phyloP scores from a whole-genome alignment of 2,113 vertebrate genomes.

The Poeciliopsis retropinna region DNA sequence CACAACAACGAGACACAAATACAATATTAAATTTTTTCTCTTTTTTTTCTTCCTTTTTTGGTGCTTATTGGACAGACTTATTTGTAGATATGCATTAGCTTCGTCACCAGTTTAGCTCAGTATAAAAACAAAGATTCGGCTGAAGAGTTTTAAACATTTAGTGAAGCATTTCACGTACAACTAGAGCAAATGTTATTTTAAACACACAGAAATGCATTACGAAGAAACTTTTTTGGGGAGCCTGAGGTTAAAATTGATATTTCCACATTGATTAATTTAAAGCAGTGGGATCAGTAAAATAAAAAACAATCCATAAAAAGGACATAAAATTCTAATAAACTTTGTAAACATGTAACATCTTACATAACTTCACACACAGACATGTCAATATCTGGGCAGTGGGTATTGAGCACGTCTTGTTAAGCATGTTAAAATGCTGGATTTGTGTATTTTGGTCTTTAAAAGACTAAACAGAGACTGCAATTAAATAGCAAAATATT shows the following conservation, averaged over 20 bases:
- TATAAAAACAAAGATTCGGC: no score
- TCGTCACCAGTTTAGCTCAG: no score
- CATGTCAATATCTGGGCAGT: not conserved
- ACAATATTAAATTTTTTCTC: conserved; percentile 46
- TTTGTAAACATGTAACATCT: not conserved
- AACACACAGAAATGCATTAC: no score
- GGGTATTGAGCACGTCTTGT: not conserved
- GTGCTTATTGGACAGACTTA: not conserved
- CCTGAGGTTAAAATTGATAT: not conserved
- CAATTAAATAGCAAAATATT: not conserved
- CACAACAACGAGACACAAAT: conserved; percentile 51
- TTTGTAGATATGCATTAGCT: not conserved
- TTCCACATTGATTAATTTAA: not conserved
- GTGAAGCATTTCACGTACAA: no score
- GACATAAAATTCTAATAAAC: not conserved
- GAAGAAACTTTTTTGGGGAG: not conserved
- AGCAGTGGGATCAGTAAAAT: not conserved
- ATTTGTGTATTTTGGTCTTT: not conserved
- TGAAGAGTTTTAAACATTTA: no score
- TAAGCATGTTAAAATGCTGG: not conserved
- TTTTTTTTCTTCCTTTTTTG: conserved; percentile 3
- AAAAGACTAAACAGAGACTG: not conserved
- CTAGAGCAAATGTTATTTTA: not conserved
- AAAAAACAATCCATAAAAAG: not conserved
- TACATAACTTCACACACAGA: not conserved